phyloP scores from a whole-genome alignment of 2,113 vertebrate species.

The Onychorhynchus coronatus region DNA sequence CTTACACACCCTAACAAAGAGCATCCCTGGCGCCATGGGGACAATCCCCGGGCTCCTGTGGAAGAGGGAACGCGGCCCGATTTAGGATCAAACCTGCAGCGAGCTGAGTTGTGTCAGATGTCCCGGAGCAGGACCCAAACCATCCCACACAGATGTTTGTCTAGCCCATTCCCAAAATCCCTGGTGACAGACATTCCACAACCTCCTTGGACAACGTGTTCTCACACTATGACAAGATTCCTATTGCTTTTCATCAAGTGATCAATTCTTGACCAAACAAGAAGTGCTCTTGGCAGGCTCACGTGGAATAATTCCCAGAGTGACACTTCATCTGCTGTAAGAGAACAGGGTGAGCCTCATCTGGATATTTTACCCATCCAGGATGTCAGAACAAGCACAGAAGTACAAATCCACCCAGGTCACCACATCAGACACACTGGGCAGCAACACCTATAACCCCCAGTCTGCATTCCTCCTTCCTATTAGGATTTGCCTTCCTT shows the following conservation, averaged over 20 bases:
- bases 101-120: neutral
- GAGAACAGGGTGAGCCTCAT: neutral
- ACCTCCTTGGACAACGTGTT: rapidly evolving
- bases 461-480: neutral
- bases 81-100: neutral
- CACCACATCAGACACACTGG: neutral
- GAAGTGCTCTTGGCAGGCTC: neutral
- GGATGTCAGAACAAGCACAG: neutral
- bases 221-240: neutral
- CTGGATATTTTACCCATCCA: neutral
- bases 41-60: neutral
- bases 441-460: neutral
- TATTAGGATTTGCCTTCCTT: neutral
- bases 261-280: neutral
- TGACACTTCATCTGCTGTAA: neutral
- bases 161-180: neutral
- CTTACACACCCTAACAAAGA: rapidly evolving
- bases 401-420: neutral
- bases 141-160: neutral
- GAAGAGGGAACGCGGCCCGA: neutral
- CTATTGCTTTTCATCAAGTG: neutral
- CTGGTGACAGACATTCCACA: neutral
- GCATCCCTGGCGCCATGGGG: rapidly evolving
- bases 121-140: neutral
- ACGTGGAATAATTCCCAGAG: neutral